These are phyloP conservation scores for Apolygus lucorum DNA, from an alignment of 1,140 invertebrate species.

Conservation along the genomic window DNA sequence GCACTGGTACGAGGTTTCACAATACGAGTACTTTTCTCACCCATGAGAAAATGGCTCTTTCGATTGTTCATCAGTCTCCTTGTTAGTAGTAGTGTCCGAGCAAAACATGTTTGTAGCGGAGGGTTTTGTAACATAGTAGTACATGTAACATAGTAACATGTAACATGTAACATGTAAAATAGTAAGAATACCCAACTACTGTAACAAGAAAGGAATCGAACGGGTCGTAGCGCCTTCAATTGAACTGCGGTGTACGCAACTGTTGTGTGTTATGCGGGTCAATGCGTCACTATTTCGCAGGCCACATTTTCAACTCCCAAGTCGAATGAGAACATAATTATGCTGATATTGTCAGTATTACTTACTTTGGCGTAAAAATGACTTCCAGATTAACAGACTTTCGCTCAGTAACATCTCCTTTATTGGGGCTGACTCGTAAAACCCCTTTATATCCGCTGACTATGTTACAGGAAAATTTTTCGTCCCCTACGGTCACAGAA, in stretches of 20 bases:
- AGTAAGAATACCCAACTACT: too few species aligned
- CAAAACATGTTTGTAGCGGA: too few species aligned
- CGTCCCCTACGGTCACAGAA: background rate
- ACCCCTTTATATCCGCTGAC: background rate
- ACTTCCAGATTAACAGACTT: background rate
- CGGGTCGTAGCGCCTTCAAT: background rate
- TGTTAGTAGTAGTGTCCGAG: too few species aligned
- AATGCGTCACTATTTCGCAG: background rate
- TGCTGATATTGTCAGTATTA: background rate
- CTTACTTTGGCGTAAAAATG: background rate
- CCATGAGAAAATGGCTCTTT: too few species aligned
- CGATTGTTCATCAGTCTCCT: too few species aligned
- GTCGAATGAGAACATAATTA: background rate
- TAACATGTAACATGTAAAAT: too few species aligned
- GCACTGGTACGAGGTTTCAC: background rate
- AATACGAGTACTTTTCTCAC: background rate
- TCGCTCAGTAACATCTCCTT: background rate
- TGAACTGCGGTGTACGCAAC: background rate
- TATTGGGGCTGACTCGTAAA: background rate
- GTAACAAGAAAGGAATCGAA: background rate
- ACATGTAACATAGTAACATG: too few species aligned
- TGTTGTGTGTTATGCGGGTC: background rate
- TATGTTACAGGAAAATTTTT: background rate
- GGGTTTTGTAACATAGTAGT: too few species aligned
- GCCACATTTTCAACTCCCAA: background rate